Percentiles rank a stretch among this genome's conserved stretches.
Conservation (phyloP, 2,113 vertebrate genomes). For the human region DNA sequence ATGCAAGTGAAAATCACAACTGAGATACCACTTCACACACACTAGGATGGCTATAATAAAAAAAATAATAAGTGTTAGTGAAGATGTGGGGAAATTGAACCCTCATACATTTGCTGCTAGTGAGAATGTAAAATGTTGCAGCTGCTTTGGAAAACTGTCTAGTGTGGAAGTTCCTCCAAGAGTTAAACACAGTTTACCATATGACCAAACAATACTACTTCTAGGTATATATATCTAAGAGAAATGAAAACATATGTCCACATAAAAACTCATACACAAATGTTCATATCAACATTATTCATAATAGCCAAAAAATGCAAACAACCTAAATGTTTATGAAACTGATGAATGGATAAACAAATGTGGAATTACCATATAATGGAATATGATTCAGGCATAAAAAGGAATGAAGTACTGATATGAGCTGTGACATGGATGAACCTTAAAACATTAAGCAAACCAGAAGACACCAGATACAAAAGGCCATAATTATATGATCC, state of each 20-base stretch:
- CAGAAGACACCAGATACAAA: not conserved
- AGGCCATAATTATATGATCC: not conserved
- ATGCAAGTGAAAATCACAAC: not conserved
- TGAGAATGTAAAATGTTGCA: not conserved
- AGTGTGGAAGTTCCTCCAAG: not conserved
- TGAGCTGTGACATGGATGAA: not conserved
- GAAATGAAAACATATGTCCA: not conserved
- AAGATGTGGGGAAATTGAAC: not conserved
- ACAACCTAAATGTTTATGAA: not conserved
- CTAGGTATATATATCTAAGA: not conserved
- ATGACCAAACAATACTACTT: not conserved
- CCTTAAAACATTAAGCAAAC: slow-evolving; percentile 15
- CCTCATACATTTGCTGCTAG: not conserved
- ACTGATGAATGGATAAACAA: not conserved
- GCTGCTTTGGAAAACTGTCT: not conserved
- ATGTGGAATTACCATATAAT: not conserved
- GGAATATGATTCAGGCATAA: not conserved
- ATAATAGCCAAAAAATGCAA: not conserved
- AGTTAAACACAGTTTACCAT: not conserved
- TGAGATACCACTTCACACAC: not conserved
- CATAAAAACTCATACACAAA: not conserved
- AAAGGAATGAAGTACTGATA: not conserved
- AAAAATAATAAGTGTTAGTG: not conserved
- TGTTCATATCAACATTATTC: not conserved
- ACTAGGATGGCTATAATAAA: not conserved